These are phyloP conservation scores for Kradibia gibbosae DNA, from an alignment of 1,140 invertebrate species.

Conservation along the genomic window DNA sequence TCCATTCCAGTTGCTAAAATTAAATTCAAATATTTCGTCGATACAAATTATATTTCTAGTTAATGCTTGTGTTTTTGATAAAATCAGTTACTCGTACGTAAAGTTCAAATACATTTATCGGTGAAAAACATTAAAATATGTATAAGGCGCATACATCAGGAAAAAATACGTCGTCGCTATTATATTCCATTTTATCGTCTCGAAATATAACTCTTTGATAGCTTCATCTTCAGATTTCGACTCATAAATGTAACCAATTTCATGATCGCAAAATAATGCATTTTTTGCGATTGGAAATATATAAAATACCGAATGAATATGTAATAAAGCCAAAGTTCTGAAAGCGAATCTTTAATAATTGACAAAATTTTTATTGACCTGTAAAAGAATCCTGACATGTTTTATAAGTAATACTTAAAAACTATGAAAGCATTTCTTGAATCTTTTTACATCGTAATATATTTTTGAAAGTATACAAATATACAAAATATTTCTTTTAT, in stretches of 20 bases:
- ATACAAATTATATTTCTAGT: too few relatives aligned
- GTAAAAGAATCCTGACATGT: too few relatives aligned
- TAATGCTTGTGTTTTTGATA: neutral
- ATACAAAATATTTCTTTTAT: too few relatives aligned
- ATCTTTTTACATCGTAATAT: too few relatives aligned
- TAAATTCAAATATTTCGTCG: too few relatives aligned
- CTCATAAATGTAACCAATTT: conserved; percentile 2
- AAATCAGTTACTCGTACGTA: neutral
- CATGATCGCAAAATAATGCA: neutral
- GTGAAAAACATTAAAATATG: neutral
- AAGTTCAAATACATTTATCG: neutral
- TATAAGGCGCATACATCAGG: neutral
- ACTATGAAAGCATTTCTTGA: too few relatives aligned
- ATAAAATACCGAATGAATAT: neutral
- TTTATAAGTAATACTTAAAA: too few relatives aligned
- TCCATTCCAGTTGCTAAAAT: too few relatives aligned
- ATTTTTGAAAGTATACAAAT: too few relatives aligned
- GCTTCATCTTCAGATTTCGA: neutral
- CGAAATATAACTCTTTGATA: neutral
- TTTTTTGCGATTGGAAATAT: neutral
- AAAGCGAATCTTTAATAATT: neutral
- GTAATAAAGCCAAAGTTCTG: neutral
- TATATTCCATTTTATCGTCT: neutral
- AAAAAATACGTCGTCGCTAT: neutral
- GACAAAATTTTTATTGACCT: neutral